phyloP scores from a whole-genome alignment of 2,797 vertebrate genomes.

The Oreortyx pictus region DNA sequence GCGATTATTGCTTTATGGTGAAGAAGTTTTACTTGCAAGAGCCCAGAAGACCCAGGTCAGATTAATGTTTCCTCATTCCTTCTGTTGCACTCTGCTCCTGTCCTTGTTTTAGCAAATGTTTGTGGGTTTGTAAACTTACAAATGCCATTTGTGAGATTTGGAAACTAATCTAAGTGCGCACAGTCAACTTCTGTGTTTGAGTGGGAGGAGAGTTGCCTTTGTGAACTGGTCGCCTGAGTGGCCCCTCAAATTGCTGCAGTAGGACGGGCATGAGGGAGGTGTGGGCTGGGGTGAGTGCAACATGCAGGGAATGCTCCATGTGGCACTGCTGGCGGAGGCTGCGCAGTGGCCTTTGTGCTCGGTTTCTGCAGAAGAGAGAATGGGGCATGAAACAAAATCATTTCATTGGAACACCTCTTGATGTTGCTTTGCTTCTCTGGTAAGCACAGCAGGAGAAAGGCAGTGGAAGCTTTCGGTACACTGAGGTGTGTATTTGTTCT shows the following conservation, averaged over 20 bases:
- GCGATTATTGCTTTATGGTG: not conserved
- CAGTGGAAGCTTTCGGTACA: not conserved
- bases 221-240: accelerated
- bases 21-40: not conserved
- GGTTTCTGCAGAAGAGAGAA: not conserved
- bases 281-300: not conserved
- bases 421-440: not conserved
- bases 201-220: not conserved
- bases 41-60: not conserved
- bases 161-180: not conserved
- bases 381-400: accelerated
- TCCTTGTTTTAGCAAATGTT: not conserved
- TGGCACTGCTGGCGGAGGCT: accelerated
- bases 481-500: not conserved
- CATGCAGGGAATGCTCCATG: accelerated
- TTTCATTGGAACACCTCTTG: not conserved
- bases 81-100: not conserved
- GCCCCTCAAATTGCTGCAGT: not conserved
- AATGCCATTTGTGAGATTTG: not conserved
- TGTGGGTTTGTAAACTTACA: not conserved
- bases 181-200: not conserved
- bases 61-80: not conserved
- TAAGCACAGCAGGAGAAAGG: accelerated
- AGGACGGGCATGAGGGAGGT: accelerated
- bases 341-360: not conserved